Percentiles rank a stretch among this genome's conserved stretches.
These are phyloP conservation scores for Cheilosia soror DNA, from an alignment of 2,888 invertebrate species.

Conservation along the genomic window DNA sequence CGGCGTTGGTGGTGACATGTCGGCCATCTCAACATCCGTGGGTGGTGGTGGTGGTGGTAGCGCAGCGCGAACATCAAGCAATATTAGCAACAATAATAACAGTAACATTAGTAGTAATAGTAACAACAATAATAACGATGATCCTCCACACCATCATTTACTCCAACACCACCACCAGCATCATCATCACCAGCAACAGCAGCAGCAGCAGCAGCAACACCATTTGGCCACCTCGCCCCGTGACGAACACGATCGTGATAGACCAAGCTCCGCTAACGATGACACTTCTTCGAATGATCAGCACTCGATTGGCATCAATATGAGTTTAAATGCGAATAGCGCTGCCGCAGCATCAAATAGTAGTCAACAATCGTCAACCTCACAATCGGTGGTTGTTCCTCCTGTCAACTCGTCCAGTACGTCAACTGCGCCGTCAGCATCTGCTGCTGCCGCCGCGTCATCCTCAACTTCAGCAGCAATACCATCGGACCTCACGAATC, in stretches of 20 bases:
- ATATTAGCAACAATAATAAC: constrained; percentile 73
- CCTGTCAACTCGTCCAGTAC: constrained; percentile 77
- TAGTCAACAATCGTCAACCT: constrained; percentile 83
- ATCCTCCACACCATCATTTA: constrained; percentile 77
- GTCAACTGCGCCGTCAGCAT: constrained; percentile 67
- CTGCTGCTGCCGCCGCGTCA: constrained; percentile 73
- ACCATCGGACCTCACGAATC: constrained; percentile 79
- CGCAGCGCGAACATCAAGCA: constrained; percentile 73
- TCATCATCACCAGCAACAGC: constrained; percentile 63
- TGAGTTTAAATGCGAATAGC: constrained; percentile 86
- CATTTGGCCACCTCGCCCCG: constrained; percentile 76
- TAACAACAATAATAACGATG: constrained; percentile 76
- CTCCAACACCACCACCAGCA: constrained; percentile 74
- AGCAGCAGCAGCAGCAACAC: constrained; percentile 63
- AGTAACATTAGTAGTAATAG: constrained; percentile 72
- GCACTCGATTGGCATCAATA: constrained; percentile 85
- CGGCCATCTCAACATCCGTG: constrained; percentile 64
- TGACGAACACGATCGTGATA: constrained; percentile 80
- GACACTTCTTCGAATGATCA: constrained; percentile 86
- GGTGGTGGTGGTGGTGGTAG: constrained; percentile 52
- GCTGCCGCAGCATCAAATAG: constrained; percentile 74
- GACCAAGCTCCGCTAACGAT: constrained; percentile 84
- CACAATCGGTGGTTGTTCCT: constrained; percentile 79
- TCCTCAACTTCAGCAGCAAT: constrained; percentile 77
- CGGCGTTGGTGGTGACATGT: constrained; percentile 62